Base-by-base conservation (phyloP, 2,888 invertebrate species). In the Drosophila acutilabella region DNA sequence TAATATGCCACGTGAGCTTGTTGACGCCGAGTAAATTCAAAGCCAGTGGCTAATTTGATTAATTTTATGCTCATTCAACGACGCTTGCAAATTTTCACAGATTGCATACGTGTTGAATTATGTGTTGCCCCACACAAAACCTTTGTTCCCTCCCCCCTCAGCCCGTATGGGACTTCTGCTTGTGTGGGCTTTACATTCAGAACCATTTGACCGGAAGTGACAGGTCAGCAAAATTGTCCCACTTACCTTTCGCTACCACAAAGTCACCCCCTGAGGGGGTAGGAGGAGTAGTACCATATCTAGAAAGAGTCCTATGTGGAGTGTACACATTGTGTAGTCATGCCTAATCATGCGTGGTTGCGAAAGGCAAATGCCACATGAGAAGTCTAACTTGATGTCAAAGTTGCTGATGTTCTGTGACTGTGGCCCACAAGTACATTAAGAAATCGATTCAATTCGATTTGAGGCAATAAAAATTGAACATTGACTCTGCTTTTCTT, bases 151-250 rank as follows among this genome's bases (percentile, higher is more conserved):
- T 23, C 23, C n/a, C 2, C 0, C n/a, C 2, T 14, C 30, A 16
- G 14, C 47, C 47, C 36, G 11, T 5, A 13, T 36, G 60, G 59
- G 74, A 67, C 74, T 86, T 78, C 61, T 74, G 80, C 69, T 71
- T 72, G 75, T 71, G 62, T 64, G 81, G 54, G 59, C 44, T 66
- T 81, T 71, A 52, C 73, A 78, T 78, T 83, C 85, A 67, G 54
- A 75, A 52, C 56, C 88, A 83, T 74, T 85, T 87, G 83, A 88
- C 88, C 87, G 86, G 88, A 88, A 88, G 81, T 79, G 87, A 79
- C 81, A 88, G 85, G 81, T 87, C 89, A 83, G 87, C 89, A 89
- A 61, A 88, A 83, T 66, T 81, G 80, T 65, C 47, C 73, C 80
- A 78, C 78, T 82, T 71, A 83, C 86, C 83, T 88, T 71, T 57